These are phyloP conservation scores for Hipparchia sbordonii DNA, from an alignment of 2,888 invertebrate genomes.

Conservation along the genomic window DNA sequence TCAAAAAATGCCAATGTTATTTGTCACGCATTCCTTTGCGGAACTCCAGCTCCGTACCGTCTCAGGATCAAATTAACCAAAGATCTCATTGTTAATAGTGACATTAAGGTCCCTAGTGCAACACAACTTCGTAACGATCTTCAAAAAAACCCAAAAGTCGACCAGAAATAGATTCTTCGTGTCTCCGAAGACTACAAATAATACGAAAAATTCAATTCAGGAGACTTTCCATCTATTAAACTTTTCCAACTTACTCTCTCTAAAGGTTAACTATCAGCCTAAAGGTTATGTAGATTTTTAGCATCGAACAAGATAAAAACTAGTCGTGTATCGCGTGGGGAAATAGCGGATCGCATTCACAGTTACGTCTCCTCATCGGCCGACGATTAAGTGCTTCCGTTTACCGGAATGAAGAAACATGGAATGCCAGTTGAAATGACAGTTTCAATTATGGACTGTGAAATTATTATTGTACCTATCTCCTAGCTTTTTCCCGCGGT, in stretches of 20 bases:
- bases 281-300: slow-evolving; percentile 63
- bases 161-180: not conserved
- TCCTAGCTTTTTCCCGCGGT: not conserved
- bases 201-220: not conserved
- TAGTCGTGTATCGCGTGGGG: slow-evolving; percentile 52
- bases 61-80: too few species aligned
- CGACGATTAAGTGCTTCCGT: slow-evolving; percentile 41
- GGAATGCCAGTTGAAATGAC: slow-evolving; percentile 25
- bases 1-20: too few species aligned
- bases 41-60: too few species aligned
- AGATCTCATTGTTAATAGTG: not conserved
- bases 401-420: slow-evolving; percentile 34
- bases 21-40: too few species aligned
- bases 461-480: not conserved
- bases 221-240: not conserved
- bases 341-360: slow-evolving; percentile 49
- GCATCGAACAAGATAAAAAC: slow-evolving; percentile 58
- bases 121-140: not conserved
- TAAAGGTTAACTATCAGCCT: slow-evolving; percentile 68
- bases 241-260: not conserved
- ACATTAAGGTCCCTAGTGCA: too few species aligned
- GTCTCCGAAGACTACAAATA: not conserved
- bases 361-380: slow-evolving; percentile 34
- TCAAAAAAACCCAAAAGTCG: not conserved
- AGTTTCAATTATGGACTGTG: slow-evolving; percentile 25